Evolutionary conservation across 2,797 vertebrate genomes (phyloP).

Genomic region (Mallotus villosus): DNA sequence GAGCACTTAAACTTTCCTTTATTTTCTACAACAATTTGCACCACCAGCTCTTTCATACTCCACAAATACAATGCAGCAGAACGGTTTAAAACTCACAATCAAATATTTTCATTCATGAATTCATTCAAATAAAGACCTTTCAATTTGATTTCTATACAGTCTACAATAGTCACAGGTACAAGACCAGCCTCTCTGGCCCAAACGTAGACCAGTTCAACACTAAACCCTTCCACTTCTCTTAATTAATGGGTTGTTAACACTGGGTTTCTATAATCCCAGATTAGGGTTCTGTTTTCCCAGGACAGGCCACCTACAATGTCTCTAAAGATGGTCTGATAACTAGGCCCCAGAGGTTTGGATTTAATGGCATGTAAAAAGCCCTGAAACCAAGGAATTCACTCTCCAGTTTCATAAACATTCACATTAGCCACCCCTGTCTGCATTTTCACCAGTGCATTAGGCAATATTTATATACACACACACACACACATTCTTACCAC

Average conservation of each 20-base stretch:
- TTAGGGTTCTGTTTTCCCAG: too few species aligned
- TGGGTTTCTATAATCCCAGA: background rate
- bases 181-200: too few species aligned
- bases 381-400: conserved; percentile 39
- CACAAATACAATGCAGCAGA: background rate
- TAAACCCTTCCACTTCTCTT: too few species aligned
- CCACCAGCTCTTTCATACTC: conserved; percentile 2
- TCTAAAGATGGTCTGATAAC: too few species aligned
- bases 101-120: background rate
- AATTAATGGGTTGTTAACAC: background rate
- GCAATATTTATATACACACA: conserved; percentile 23
- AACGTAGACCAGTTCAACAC: too few species aligned
- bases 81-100: background rate
- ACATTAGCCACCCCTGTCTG: conserved; percentile 17
- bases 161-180: too few species aligned
- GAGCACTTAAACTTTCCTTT: conserved; percentile 1
- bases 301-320: too few species aligned
- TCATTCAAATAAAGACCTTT: background rate
- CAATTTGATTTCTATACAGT: background rate
- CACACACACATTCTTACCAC: background rate
- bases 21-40: conserved; percentile 5
- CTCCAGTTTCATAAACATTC: conserved; percentile 15
- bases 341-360: too few species aligned
- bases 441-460: conserved; percentile 63
- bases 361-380: too few species aligned